phyloP scores from a whole-genome alignment of 1,140 invertebrate genomes.

The Brachionus rotundiformis region DNA sequence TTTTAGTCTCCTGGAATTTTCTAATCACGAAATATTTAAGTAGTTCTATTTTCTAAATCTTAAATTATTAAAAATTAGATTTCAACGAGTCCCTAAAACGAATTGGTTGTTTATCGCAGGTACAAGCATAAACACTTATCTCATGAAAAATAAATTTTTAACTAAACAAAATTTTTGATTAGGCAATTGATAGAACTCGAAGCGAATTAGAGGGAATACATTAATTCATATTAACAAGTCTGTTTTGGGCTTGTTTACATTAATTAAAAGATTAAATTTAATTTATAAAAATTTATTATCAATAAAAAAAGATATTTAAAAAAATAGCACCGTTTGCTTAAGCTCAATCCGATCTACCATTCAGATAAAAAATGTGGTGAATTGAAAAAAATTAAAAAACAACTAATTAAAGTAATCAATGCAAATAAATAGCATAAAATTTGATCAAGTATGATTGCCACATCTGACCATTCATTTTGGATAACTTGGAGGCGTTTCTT shows the following conservation, averaged over 20 bases:
- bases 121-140: neutral
- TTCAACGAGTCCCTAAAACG: neutral
- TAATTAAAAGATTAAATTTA: neutral
- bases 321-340: neutral
- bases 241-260: neutral
- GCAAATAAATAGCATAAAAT: conserved; percentile 42
- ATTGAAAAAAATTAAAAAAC: conserved; percentile 44
- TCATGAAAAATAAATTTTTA: neutral
- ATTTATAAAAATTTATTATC: neutral
- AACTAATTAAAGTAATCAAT: conserved; percentile 19
- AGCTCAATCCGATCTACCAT: conserved; percentile 22
- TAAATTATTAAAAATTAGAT: neutral
- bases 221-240: no score
- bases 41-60: neutral
- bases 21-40: neutral
- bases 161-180: neutral
- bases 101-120: neutral
- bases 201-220: no score
- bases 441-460: conserved; percentile 19
- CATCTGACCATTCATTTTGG: conserved; percentile 50
- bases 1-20: neutral
- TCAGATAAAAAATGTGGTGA: conserved; percentile 45
- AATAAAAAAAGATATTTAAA: neutral
- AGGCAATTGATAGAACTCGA: neutral
- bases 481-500: conserved; percentile 1